Evolutionary conservation across 1,140 invertebrate species (phyloP), one percentile per base, ranked within the genome.

Genomic region (Bombyx mori): DNA sequence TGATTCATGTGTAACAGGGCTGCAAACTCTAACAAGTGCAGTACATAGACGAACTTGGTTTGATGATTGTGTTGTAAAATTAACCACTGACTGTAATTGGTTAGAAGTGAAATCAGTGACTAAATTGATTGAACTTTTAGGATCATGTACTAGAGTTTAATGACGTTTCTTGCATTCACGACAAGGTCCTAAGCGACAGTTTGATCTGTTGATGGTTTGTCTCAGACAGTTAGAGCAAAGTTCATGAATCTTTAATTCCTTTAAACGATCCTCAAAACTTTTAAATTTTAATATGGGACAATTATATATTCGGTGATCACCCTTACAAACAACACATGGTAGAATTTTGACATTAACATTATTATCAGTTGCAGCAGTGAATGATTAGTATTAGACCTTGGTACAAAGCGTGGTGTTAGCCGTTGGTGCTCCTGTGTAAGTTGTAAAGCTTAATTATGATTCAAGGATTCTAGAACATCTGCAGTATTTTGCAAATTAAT

Each of bases 31-130:
- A 35, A 74, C 63, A 2, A 68, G 18, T 6, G 62, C 66, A 6
- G 69, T 74, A 35, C 66, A 66, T 44, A 74, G 55, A 44, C 68
- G 49, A 42, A 62, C 47, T 63, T 71, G 58, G 42, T 9, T 52
- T 18, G 44, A 45, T 44, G 46, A 35, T 44, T 42, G 12, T 18
- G 12, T 35, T 35, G 56, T 52, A 50, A 54, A 66, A 42, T 10
- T 12, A 9, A 35, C 55, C 43, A 45, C 57, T 52, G n/a, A 26
- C 22, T 18, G 12, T 18, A 26, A 48, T 48, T 48, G 47, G 0
- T 9, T 9, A 5, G 54, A 8, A 3, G n/a, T 18, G 12, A 18
- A 1, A 18, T 18, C 12, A 18, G 12, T 18, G 12, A 18, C 12
- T 18, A 18, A 18, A 18, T 18, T 18, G 12, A 18, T 1, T 18